Evolutionary conservation across 2,888 invertebrate species (phyloP), one percentile per base, ranked within the genome.

Genomic region (Lottia gigantea): DNA sequence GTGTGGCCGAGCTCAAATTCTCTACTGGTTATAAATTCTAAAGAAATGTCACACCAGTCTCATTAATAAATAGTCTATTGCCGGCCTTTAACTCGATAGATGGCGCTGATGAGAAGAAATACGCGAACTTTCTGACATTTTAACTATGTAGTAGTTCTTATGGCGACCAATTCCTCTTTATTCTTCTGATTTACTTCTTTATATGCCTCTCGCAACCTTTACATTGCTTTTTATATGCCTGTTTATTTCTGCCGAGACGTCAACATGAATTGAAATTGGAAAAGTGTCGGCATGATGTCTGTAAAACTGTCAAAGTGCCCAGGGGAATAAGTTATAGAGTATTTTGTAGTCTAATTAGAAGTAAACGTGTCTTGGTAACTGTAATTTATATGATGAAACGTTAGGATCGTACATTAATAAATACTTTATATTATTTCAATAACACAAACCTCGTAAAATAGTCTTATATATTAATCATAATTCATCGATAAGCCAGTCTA

Each of bases 1-100:
- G 55, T 55, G 55, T 55, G 55, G 19, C 40, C 40, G 55, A 23
- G 55, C 55, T 55, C 55, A 55, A 55, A 55, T 55, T 55, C 14
- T 55, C 55, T 55, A 12, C 14, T 23, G 55, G 55, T 23, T 55
- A 55, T 55, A 55, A 55, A 55, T 55, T 55, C 23, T 55, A 55
- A 12, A 19, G 55, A 55, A 55, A 55, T 14, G 55, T 23, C 55
- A 23, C 14, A 19, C 11, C 55, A 55, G 55, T 55, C 55, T 55
- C 55, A 55, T 55, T 23, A 55, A 55, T 23, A 23, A 19, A 55
- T 55, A 23, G 55, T 23, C 19, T 55, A 55, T 55, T 23, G 55
- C 19, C 14, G 55, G 55, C 23, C 55, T 55, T 55, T 55, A 19
- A 55, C 55, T 23, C 14, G 19, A 12, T 55, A 19, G 23, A 19